Conservation (phyloP, 2,888 invertebrate species). For the Macrophya alboannulata region DNA sequence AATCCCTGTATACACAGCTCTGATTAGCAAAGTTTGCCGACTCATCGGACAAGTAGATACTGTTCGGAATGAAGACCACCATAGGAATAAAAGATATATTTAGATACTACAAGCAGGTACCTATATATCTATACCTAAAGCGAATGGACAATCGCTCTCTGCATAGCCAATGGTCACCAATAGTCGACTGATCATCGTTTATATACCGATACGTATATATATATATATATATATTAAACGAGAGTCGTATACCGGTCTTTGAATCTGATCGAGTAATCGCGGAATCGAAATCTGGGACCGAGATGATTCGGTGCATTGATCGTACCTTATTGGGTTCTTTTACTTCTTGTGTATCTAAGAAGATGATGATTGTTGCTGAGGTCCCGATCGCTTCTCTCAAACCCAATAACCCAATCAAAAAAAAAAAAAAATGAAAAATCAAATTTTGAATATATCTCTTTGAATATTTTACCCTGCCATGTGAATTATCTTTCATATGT, state of each 20-base stretch:
- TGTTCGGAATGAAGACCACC: constrained; percentile 17
- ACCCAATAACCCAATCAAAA: background rate
- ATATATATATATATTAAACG: too few relatives aligned
- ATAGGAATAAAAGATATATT: background rate
- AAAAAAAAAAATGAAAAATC: background rate
- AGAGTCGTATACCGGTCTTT: background rate
- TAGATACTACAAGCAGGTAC: background rate
- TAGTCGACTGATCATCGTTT: constrained; percentile 2
- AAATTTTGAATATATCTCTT: background rate
- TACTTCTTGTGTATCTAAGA: background rate
- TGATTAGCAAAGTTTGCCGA: constrained; percentile 63
- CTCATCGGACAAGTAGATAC: constrained; percentile 6
- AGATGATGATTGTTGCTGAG: too few relatives aligned
- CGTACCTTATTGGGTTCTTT: background rate
- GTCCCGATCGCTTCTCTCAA: background rate
- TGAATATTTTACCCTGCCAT: background rate
- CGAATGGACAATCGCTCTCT: background rate
- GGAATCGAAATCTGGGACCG: background rate
- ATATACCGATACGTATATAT: too few relatives aligned
- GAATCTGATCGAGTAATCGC: background rate
- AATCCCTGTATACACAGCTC: constrained; percentile 61
- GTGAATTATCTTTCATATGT: background rate
- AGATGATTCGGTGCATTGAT: background rate
- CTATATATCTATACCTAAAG: background rate
- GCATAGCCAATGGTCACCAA: constrained; percentile 1